Conservation (phyloP, 2,797 vertebrate species). For the Coccyzus lansbergi region DNA sequence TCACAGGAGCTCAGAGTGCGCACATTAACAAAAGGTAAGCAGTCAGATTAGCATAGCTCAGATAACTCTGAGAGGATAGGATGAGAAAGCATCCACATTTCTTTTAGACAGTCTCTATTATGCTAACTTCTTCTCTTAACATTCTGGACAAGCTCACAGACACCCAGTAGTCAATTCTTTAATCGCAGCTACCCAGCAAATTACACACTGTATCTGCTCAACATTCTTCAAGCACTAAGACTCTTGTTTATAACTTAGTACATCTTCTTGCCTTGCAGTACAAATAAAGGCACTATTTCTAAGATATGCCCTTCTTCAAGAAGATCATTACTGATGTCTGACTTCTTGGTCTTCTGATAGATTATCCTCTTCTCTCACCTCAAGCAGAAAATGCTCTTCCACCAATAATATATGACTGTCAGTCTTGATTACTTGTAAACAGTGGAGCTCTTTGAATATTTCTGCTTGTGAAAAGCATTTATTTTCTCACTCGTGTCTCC, state of each 20-base stretch:
- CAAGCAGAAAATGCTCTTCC: conserved; percentile 67
- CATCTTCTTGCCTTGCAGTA: conserved; percentile 45
- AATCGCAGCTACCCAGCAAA: conserved; percentile 14
- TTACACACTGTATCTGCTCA: conserved; percentile 12
- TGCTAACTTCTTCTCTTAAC: conserved; percentile 9
- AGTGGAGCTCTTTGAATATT: conserved; percentile 69
- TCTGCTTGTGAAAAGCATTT: conserved; percentile 63
- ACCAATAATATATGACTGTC: conserved; percentile 61
- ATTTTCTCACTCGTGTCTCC: conserved; percentile 51
- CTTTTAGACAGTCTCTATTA: background rate
- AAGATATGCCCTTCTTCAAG: conserved; percentile 52
- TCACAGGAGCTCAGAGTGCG: background rate
- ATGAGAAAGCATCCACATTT: background rate
- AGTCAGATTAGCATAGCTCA: background rate
- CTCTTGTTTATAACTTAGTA: conserved; percentile 26
- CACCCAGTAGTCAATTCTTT: conserved; percentile 33
- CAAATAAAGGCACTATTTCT: conserved; percentile 42
- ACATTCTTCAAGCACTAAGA: conserved; percentile 4
- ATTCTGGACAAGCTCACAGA: background rate
- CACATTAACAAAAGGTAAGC: background rate
- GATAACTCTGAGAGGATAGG: background rate
- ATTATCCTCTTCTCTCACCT: conserved; percentile 70
- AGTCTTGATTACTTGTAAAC: conserved; percentile 71
- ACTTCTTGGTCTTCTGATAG: conserved; percentile 62
- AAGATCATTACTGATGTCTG: conserved; percentile 64